A percentile compares a stretch with the other conserved stretches of the same genome.
Conservation (phyloP, 2,888 invertebrate genomes). For the Pheosia gnoma region DNA sequence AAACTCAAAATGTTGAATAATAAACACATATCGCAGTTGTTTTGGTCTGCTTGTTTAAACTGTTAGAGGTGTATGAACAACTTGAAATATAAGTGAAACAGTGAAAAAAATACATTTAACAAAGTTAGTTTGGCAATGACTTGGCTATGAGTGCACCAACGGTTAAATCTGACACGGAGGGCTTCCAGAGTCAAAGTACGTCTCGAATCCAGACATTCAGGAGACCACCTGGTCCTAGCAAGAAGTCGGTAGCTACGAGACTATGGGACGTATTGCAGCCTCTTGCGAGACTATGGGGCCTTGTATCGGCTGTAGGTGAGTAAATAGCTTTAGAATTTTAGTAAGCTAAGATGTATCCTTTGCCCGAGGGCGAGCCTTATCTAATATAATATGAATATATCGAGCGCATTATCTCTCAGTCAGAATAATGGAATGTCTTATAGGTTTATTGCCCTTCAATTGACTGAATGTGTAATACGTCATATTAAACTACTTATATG, state of each 20-base stretch:
- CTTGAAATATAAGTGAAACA: constrained; percentile 21
- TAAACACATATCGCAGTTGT: background rate
- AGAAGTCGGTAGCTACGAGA: constrained; percentile 64
- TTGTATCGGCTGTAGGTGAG: constrained; percentile 75
- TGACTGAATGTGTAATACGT: no score
- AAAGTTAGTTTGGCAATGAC: constrained; percentile 17
- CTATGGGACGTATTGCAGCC: constrained; percentile 77
- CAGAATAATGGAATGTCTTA: no score
- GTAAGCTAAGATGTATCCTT: no score
- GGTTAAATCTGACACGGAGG: constrained; percentile 52
- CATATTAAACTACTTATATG: no score
- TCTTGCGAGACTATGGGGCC: constrained; percentile 74
- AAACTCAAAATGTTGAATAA: background rate
- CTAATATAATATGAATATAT: no score
- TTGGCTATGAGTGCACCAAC: constrained; percentile 53
- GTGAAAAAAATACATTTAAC: constrained; percentile 18
- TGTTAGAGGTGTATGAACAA: constrained; percentile 5
- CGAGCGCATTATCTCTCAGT: no score
- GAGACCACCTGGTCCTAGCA: constrained; percentile 46
- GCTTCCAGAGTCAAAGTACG: constrained; percentile 45
- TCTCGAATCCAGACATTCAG: constrained; percentile 48
- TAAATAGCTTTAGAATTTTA: constrained; percentile 10
- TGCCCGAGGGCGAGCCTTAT: no score
- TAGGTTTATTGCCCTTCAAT: no score
- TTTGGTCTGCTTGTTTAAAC: background rate